Evolutionary conservation across 2,888 invertebrate species (phyloP), one percentile per base, ranked within the genome.

Genomic region (Mimas tiliae): DNA sequence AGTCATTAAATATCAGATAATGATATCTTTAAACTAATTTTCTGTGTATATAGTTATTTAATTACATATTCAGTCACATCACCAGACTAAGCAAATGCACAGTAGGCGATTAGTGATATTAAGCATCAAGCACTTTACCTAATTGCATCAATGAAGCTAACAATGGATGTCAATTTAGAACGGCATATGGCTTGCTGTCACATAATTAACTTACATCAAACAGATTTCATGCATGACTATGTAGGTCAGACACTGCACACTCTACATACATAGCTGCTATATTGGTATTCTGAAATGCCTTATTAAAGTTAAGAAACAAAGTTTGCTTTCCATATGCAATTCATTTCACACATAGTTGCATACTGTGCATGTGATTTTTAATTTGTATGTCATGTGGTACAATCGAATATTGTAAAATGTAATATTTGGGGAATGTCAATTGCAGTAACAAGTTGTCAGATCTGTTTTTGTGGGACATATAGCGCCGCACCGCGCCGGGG

Each of bases 121-220:
- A 21, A 38, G 19, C 12, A 42, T 19, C 19, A 19, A 11, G 14
- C 19, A 19, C 16, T 42, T 42, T 55, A 34, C 55, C 55, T 58
- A 58, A 72, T 72, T 69, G 71, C 64, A 52, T 51, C 64, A 42
- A 66, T 66, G 64, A 66, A 64, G 63, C 48, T 64, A 69, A 67
- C 69, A 68, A 73, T 69, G 67, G 69, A 65, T 72, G 71, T 70
- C 70, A 75, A 73, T 73, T 72, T 63, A 72, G 63, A 67, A 65
- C 1, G 33, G 67, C 68, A 70, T 68, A 67, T 74, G 70, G 66
- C 21, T 67, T 65, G 68, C 63, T 69, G 71, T 71, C 66, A 71
- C 71, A 70, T 73, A 75, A 77, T 80, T 79, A 72, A 50, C 67
- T 63, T 62, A 64, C 63, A 67, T 53, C 12, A 34, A 53, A 62